These are phyloP conservation scores for Gymnothorax reevesii DNA, from an alignment of 2,797 vertebrate genomes.

Conservation along the genomic window DNA sequence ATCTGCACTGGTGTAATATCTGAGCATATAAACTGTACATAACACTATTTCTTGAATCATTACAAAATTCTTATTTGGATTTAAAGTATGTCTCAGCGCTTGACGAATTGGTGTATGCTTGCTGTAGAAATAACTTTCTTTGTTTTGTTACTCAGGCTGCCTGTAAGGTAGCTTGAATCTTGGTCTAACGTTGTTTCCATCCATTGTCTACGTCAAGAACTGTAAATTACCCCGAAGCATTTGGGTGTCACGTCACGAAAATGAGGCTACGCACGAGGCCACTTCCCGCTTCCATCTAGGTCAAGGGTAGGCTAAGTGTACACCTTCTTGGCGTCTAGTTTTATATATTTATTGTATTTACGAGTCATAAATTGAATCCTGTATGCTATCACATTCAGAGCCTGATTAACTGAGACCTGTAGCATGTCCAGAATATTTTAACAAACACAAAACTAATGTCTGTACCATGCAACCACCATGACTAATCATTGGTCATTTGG, in stretches of 20 bases:
- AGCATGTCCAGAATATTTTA: neutral
- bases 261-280: no score
- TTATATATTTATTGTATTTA: neutral
- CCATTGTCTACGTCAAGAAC: no score
- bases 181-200: no score
- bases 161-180: no score
- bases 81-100: neutral
- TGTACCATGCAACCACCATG: neutral
- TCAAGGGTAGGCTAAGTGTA: no score
- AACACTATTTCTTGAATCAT: neutral
- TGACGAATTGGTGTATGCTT: neutral
- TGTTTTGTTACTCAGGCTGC: neutral
- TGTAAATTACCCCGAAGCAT: no score
- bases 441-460: neutral
- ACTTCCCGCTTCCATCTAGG: no score
- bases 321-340: no score
- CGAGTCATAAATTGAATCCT: neutral
- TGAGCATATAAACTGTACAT: neutral
- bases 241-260: no score
- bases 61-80: neutral
- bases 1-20: no score
- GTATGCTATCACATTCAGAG: neutral
- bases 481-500: neutral
- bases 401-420: neutral
- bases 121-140: neutral